Evolutionary conservation across 2,888 invertebrate species (phyloP).

Genomic region (Cantharis flavilabris): DNA sequence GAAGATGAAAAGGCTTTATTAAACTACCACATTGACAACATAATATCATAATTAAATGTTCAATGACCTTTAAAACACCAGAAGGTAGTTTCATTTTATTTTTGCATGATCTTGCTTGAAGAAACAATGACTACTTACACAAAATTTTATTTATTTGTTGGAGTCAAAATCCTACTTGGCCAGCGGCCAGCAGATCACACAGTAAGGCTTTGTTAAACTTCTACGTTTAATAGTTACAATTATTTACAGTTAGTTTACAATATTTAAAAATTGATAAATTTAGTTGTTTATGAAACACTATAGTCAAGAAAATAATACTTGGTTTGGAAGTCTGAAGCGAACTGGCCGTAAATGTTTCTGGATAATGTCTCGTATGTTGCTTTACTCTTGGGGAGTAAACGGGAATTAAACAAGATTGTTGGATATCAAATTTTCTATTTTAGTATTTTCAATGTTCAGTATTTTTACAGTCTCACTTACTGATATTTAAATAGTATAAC

Average conservation of each 20-base stretch:
- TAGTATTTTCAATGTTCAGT: too few relatives aligned
- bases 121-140: not conserved
- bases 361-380: too few relatives aligned
- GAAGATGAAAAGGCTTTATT: not conserved
- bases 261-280: not conserved
- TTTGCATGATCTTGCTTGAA: not conserved
- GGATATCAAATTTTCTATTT: too few relatives aligned
- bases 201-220: not conserved
- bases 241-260: not conserved
- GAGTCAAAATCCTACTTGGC: not conserved
- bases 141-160: not conserved
- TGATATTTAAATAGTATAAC: too few relatives aligned
- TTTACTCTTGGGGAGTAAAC: too few relatives aligned
- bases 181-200: not conserved
- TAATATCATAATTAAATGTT: not conserved
- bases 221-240: not conserved
- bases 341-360: too few relatives aligned
- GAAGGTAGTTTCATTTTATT: not conserved
- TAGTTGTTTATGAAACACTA: not conserved
- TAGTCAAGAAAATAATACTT: not conserved
- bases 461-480: too few relatives aligned
- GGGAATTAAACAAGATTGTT: too few relatives aligned
- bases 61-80: not conserved
- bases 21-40: not conserved
- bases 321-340: too few relatives aligned